These are phyloP conservation scores for Paracentrotus lividus DNA, from an alignment of 53 echinoderm and acorn worm species.

Conservation along the genomic window DNA sequence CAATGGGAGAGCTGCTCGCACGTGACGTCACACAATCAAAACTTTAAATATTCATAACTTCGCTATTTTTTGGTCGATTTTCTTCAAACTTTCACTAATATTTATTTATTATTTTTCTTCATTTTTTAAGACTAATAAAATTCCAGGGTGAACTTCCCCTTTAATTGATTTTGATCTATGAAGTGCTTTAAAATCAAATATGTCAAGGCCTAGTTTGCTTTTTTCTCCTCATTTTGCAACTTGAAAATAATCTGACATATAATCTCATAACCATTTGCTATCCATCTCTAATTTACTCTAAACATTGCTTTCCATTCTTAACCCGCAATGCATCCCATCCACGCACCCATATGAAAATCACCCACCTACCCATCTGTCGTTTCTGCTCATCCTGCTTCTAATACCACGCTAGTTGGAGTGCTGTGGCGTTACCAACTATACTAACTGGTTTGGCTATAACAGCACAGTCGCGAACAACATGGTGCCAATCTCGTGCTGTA, in stretches of 20 bases:
- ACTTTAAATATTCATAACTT: no score
- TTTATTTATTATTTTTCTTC: no score
- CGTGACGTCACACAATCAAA: no score
- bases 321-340: neutral
- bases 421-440: constrained; percentile 88
- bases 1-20: no score
- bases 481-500: constrained; percentile 75
- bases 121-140: no score
- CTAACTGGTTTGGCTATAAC: constrained; percentile 76
- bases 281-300: no score
- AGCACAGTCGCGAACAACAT: constrained; percentile 22
- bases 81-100: no score
- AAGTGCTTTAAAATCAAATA: neutral
- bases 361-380: constrained; percentile 18
- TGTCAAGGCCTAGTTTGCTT: constrained; percentile 8
- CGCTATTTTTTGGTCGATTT: no score
- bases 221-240: no score
- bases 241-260: neutral
- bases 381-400: neutral
- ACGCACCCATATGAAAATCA: neutral
- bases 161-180: no score
- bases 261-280: neutral
- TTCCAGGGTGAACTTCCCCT: no score
- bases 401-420: constrained; percentile 79
- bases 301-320: constrained; percentile 24